Evolutionary conservation across 2,797 vertebrate species (phyloP).

Genomic region (Mastacembelus armatus): DNA sequence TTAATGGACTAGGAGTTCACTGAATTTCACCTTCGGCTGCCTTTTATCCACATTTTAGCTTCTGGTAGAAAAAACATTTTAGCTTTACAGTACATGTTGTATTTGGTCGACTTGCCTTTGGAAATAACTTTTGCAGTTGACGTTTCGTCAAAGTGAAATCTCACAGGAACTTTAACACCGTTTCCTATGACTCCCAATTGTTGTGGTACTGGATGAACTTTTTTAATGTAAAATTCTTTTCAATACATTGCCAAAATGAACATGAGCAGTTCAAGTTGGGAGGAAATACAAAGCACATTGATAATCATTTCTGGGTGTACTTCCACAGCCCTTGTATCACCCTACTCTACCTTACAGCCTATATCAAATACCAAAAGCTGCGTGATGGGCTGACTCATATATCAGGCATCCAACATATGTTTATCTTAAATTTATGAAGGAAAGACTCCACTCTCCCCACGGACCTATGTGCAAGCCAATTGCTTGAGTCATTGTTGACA

Average conservation of each 20-base stretch:
- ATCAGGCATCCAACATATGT: conserved; percentile 34
- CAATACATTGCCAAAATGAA: background rate
- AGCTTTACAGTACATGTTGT: too few species aligned
- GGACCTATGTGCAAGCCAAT: conserved; percentile 8
- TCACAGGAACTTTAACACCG: too few species aligned
- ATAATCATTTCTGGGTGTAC: background rate
- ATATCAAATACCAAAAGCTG: background rate
- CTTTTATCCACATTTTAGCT: too few species aligned
- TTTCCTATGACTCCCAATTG: background rate
- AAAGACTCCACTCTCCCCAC: background rate
- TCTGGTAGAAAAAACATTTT: too few species aligned
- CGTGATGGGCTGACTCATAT: conserved; percentile 56
- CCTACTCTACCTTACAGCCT: background rate
- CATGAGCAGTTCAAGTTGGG: background rate
- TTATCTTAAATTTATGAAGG: conserved; percentile 34
- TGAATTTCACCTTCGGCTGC: background rate
- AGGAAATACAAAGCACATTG: conserved; percentile 1
- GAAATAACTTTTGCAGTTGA: background rate
- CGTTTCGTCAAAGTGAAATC: background rate
- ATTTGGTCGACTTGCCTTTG: too few species aligned
- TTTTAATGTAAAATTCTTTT: background rate
- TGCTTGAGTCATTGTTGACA: background rate
- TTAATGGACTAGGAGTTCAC: too few species aligned
- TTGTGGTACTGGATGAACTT: background rate
- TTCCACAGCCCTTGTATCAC: background rate